A percentile compares a stretch with the other conserved stretches of the same genome.
Conservation (phyloP, 2,113 vertebrate genomes). For the Phycodurus eques region DNA sequence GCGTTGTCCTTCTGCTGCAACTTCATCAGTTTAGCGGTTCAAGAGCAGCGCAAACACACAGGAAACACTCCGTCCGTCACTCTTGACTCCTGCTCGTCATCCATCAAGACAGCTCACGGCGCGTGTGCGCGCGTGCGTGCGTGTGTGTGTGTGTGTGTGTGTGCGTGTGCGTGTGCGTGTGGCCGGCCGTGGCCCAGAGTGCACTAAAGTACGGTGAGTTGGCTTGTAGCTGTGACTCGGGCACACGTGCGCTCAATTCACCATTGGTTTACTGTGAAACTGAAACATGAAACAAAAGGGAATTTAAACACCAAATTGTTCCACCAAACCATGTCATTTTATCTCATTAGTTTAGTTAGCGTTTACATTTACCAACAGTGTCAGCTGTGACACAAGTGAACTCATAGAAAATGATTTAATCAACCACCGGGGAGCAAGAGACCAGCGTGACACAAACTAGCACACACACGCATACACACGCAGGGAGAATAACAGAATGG, state of each 20-base stretch:
- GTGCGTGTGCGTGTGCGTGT: neutral
- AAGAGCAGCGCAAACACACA: conserved; percentile 23
- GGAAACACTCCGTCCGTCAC: conserved; percentile 28
- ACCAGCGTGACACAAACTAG: conserved; percentile 49
- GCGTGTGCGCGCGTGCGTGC: conserved; percentile 24
- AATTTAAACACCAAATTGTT: neutral
- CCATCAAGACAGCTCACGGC: conserved; percentile 31
- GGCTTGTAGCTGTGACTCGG: neutral
- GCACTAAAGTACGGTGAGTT: neutral
- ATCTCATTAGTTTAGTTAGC: too few species aligned
- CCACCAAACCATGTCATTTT: neutral
- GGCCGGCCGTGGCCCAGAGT: neutral
- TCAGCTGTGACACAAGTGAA: conserved; percentile 12
- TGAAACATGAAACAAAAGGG: neutral
- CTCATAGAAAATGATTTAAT: conserved; percentile 59
- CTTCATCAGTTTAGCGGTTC: conserved; percentile 42
- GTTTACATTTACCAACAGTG: neutral
- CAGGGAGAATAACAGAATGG: conserved; percentile 38
- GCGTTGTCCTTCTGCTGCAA: conserved; percentile 28
- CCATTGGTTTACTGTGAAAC: too few species aligned
- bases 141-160: conserved; percentile 18
- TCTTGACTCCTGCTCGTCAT: conserved; percentile 19
- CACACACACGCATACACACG: conserved; percentile 5
- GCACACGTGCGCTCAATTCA: neutral
- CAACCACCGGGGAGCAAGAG: conserved; percentile 49